Evolutionary conservation across 2,888 invertebrate genomes (phyloP).

Genomic region (Eupithecia exiguata): DNA sequence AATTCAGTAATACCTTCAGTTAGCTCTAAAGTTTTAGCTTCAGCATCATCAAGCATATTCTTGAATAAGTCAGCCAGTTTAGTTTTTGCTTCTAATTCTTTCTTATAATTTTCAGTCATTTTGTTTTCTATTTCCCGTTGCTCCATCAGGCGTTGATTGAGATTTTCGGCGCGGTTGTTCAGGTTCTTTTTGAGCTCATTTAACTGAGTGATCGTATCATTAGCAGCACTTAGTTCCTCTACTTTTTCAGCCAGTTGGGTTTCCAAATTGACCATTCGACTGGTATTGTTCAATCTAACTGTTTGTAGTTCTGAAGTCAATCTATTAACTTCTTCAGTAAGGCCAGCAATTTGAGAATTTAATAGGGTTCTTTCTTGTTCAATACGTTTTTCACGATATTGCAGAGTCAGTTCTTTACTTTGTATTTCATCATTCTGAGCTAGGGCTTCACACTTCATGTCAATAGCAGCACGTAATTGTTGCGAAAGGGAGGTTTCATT

Average conservation of each 20-base stretch:
- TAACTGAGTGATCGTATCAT: slow-evolving; percentile 87
- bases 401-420: slow-evolving; percentile 90
- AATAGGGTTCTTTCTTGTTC: slow-evolving; percentile 91
- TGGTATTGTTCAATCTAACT: slow-evolving; percentile 87
- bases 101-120: slow-evolving; percentile 89
- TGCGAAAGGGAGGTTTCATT: slow-evolving; percentile 88
- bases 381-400: slow-evolving; percentile 92
- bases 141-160: slow-evolving; percentile 87
- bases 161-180: slow-evolving; percentile 86
- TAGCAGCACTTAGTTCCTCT: slow-evolving; percentile 90
- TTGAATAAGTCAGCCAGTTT: slow-evolving; percentile 93
- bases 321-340: slow-evolving; percentile 91
- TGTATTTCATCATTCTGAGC: slow-evolving; percentile 91
- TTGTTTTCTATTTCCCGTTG: slow-evolving; percentile 89
- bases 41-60: slow-evolving; percentile 90
- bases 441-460: slow-evolving; percentile 92
- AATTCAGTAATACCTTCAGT: slow-evolving; percentile 90
- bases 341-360: slow-evolving; percentile 89
- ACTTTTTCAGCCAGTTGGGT: slow-evolving; percentile 90
- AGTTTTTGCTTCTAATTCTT: slow-evolving; percentile 93
- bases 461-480: slow-evolving; percentile 89
- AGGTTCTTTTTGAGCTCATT: slow-evolving; percentile 88
- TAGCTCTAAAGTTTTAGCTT: slow-evolving; percentile 90
- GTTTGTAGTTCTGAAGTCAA: slow-evolving; percentile 91
- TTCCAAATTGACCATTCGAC: slow-evolving; percentile 87